Base-by-base conservation (phyloP, 2,888 invertebrate genomes). In the Trissoscelio sp. region DNA sequence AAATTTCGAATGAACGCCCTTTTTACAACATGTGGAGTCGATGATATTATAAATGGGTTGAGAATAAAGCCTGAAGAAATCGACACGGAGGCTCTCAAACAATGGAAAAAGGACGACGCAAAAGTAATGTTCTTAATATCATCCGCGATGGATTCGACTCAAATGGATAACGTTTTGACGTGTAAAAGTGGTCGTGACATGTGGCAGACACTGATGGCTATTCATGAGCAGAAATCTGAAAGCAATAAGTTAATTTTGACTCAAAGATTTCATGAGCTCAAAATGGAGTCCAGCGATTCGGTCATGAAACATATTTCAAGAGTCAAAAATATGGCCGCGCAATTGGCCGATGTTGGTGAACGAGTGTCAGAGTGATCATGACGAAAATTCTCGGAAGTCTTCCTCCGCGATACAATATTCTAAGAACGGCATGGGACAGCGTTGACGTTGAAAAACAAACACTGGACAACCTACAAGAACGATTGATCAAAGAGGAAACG, bases 71-170 rank as follows among this genome's bases (percentile, higher is more conserved):
- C 66, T 0, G 55, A 39, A 14, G 64, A 44, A 14, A 22, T n/a
- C 11, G 64, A 57, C 5, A 51, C 6, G 3, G 24, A 12, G 7
- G 58, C 4, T n/a, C 31, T 57, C 7, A 82, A 67, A n/a, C 12
- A 5, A 16, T 85, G 83, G 84, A 62, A 60, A 6, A 79, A 78
- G 20, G 82, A 83, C 42, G 77, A 82, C 22, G 82, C 83, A 6
- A 83, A 78, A 20, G 84, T 81, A 2, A 83, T 70, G 72, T 81
- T 44, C 20, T 2, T 82, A 0, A 85, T 85, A 6, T 82, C 84
- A 9, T 80, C 83, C 2, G 22, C 79, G 28, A 48, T 86, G 51
- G 83, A 83, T n/a, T 6, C 46, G 0, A 14, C 60, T 0, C 83
- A 84, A 22, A 6, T 83, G 7, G 82, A 83, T 16, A 48, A 46